These are phyloP conservation scores for Sinocyclocheilus rhinocerous DNA, from an alignment of 2,113 vertebrate genomes.

Conservation along the genomic window DNA sequence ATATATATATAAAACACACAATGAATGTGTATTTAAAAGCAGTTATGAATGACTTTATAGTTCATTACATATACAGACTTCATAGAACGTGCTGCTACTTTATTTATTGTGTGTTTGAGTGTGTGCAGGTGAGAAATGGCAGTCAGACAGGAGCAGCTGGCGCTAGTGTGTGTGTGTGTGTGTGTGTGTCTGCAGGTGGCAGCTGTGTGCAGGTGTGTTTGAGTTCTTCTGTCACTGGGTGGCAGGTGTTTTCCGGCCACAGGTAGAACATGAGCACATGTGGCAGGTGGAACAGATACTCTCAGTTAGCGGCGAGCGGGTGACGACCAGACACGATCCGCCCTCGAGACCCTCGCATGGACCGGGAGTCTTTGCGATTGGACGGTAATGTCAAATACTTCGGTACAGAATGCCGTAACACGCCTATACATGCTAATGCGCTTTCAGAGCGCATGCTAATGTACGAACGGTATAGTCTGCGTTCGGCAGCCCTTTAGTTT, in stretches of 20 bases:
- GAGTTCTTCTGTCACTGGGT: constrained; percentile 45
- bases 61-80: too few relatives aligned
- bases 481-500: constrained; percentile 51
- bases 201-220: constrained; percentile 55
- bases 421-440: constrained; percentile 52
- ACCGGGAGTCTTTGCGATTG: background rate
- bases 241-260: constrained; percentile 58
- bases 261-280: constrained; percentile 54
- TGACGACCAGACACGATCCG: constrained; percentile 24
- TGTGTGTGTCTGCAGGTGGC: constrained; percentile 43
- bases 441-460: constrained; percentile 53
- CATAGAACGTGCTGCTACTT: background rate
- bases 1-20: too few relatives aligned
- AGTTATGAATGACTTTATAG: too few relatives aligned
- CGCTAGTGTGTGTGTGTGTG: background rate
- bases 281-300: constrained; percentile 46
- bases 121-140: constrained; percentile 29
- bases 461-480: constrained; percentile 37
- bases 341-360: constrained; percentile 12
- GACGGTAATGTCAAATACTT: constrained; percentile 17
- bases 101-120: background rate
- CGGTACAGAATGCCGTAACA: constrained; percentile 2
- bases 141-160: constrained; percentile 30
- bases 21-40: too few relatives aligned
- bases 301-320: constrained; percentile 2